These are phyloP conservation scores for Hypotaenidia okinawae DNA, from an alignment of 2,797 vertebrate species.

Conservation along the genomic window DNA sequence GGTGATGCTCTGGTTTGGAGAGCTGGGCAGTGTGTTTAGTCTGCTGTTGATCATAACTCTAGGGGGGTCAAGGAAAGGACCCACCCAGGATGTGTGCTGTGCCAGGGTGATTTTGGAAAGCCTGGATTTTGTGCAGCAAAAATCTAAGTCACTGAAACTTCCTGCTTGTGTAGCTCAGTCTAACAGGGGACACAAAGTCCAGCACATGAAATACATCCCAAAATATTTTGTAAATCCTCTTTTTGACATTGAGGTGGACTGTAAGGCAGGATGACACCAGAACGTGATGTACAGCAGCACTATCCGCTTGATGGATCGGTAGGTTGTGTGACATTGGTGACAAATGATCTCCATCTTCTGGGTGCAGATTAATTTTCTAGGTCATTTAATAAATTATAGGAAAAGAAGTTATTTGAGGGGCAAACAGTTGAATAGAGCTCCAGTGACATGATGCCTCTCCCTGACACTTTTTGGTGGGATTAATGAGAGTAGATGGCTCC, in stretches of 20 bases:
- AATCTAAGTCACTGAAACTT: neutral
- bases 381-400: conserved; percentile 54
- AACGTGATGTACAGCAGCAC: neutral
- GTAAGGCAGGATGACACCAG: neutral
- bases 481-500: neutral
- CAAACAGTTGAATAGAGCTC: conserved; percentile 16
- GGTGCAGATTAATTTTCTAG: conserved; percentile 50
- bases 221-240: conserved; percentile 39
- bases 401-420: conserved; percentile 31
- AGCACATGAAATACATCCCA: conserved; percentile 1
- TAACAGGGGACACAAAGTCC: neutral
- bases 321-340: conserved; percentile 7
- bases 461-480: neutral
- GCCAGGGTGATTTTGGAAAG: neutral
- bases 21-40: neutral
- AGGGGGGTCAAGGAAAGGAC: neutral
- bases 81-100: neutral
- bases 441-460: neutral
- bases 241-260: conserved; percentile 43
- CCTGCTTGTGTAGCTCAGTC: neutral
- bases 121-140: neutral
- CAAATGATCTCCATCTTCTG: conserved; percentile 41
- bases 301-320: conserved; percentile 9
- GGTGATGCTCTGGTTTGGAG: neutral
- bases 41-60: neutral